Evolutionary conservation across 1,140 invertebrate species (phyloP).

Genomic region (Vanessa tameamea): DNA sequence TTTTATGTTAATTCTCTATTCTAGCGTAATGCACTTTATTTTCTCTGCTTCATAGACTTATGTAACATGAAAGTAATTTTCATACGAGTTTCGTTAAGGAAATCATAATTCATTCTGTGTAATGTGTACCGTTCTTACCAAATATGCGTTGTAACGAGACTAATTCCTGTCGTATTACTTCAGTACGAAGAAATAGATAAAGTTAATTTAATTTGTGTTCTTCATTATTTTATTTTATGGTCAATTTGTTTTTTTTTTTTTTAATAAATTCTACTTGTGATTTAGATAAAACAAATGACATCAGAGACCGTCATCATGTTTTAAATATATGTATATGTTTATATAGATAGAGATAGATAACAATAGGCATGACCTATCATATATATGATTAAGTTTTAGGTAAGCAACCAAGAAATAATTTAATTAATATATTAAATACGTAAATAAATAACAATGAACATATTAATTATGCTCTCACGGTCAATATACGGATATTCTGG

Average conservation of each 20-base stretch:
- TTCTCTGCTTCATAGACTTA: not conserved
- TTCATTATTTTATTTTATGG: too few relatives aligned
- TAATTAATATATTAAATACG: constrained; percentile 11
- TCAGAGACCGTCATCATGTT: not conserved
- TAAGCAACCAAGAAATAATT: not conserved
- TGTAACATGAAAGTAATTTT: too few relatives aligned
- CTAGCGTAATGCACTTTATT: not conserved
- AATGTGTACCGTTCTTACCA: too few relatives aligned
- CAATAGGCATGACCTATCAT: constrained; percentile 9
- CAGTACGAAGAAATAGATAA: too few relatives aligned
- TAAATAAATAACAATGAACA: constrained; percentile 37
- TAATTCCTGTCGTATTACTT: too few relatives aligned
- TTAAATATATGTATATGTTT: not conserved
- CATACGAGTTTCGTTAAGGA: too few relatives aligned
- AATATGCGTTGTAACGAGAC: too few relatives aligned
- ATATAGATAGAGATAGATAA: not conserved
- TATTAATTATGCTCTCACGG: constrained; percentile 69
- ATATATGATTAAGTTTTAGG: constrained; percentile 5
- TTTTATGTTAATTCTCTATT: constrained; percentile 1
- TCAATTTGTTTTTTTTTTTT: too few relatives aligned
- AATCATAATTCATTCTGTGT: too few relatives aligned
- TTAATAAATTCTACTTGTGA: not conserved
- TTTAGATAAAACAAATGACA: not conserved
- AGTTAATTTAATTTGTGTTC: too few relatives aligned
- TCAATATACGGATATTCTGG: constrained; percentile 65